phyloP scores from a whole-genome alignment of 2,888 invertebrate genomes.

The Tenthredo scrophulariae region DNA sequence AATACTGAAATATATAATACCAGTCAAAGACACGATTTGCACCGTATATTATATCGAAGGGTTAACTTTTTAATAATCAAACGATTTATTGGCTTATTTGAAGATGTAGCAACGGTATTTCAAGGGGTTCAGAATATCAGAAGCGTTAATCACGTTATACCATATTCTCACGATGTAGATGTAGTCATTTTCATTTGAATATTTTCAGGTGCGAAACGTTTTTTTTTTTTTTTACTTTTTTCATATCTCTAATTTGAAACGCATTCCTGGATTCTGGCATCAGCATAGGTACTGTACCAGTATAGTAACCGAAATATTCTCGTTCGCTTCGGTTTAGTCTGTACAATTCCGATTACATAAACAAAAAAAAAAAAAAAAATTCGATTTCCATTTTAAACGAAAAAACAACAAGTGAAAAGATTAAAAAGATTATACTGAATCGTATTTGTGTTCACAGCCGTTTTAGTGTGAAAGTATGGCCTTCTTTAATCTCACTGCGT shows the following conservation, averaged over 20 bases:
- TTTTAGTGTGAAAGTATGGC: not conserved
- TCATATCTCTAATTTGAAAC: not conserved
- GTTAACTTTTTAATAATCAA: not conserved
- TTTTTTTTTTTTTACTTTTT: not conserved
- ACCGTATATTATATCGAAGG: not conserved
- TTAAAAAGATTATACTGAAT: conserved; percentile 12
- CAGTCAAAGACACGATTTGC: not conserved
- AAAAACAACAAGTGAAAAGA: conserved; percentile 1
- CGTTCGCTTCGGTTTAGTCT: not conserved
- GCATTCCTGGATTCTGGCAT: not conserved
- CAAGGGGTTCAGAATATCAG: not conserved
- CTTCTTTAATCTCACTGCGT: not conserved
- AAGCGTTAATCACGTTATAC: not conserved
- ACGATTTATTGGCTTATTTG: not conserved
- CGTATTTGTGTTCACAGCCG: not conserved
- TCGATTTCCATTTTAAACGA: conserved; percentile 29
- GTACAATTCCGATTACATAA: not conserved
- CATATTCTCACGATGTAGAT: no score
- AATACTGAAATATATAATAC: not conserved
- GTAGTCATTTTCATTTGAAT: not conserved
- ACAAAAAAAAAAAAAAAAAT: not conserved
- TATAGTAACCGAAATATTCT: not conserved
- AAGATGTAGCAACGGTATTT: not conserved
- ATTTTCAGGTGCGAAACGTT: not conserved
- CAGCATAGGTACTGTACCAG: not conserved